Evolutionary conservation across 37 sponge, comb jelly and placozoan species (phyloP), one percentile per base, ranked within the genome.

Genomic region (Bolinopsis microptera): DNA sequence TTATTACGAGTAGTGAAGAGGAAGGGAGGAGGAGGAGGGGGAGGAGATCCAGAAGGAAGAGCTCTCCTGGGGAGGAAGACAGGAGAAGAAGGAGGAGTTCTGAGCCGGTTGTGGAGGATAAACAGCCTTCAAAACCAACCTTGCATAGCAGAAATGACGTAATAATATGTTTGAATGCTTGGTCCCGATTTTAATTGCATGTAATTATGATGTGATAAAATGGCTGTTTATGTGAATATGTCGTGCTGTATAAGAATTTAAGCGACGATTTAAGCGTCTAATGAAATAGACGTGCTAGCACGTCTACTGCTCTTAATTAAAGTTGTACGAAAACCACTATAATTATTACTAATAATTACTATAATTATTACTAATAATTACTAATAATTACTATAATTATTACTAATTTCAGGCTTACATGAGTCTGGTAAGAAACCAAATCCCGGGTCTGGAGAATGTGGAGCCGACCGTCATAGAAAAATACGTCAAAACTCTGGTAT

Each of bases 401-500:
- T n/a, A n/a, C n/a, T 28, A 5, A n/a, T 72, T 72, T 28, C 75
- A 72, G 75, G 75, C 31, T 8, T 72, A 72, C 31, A 72, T 72
- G 75, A 72, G 75, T 30, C 5, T 28, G 18, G 31, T 72, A 2
- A 28, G 26, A 5, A 28, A n/a, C 26, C 31, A 72, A 30, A 72
- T 72, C 18, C 75, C 75, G 13, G 75, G 75, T 23, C 31, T 72
- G 13, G 75, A 72, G 26, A 28, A n/a, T 5, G 75, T 72, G 3
- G 75, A 72, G 31, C 75, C 75, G 26, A 72, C 26, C 3, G 75
- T 72, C 26, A n/a, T 72, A 30, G 75, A 30, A 30, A n/a, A 72
- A n/a, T 72, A 72, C 75, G 31, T 72, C 31, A 72, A 72, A n/a
- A 28, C 75, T 72, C 75, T 72, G 26, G 75, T 72, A 5, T n/a